Evolutionary conservation across 2,888 invertebrate genomes (phyloP).

Genomic region (Carabus problematicus): DNA sequence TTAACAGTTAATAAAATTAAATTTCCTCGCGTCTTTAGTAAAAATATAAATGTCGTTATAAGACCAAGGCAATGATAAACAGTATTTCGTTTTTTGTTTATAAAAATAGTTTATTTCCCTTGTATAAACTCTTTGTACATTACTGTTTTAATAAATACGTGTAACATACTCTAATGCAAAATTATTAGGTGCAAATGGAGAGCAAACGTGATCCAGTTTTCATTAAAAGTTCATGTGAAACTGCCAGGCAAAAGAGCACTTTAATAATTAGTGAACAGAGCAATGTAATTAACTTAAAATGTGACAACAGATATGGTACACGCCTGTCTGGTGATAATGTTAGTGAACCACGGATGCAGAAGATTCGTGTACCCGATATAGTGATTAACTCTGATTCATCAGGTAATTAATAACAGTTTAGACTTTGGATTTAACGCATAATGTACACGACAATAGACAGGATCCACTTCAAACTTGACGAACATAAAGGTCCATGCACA

Average conservation of each 20-base stretch:
- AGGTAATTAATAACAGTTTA: slow-evolving; percentile 9
- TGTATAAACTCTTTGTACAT: too few relatives aligned
- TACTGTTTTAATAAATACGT: too few relatives aligned
- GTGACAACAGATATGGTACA: slow-evolving; percentile 35
- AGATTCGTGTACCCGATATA: slow-evolving; percentile 32
- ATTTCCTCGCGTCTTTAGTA: too few relatives aligned
- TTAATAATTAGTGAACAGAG: slow-evolving; percentile 30
- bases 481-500: too few relatives aligned
- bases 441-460: too few relatives aligned
- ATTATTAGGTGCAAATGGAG: slow-evolving; percentile 28
- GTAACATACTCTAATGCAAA: not conserved
- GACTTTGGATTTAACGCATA: too few relatives aligned
- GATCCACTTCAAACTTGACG: too few relatives aligned
- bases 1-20: too few relatives aligned
- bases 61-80: too few relatives aligned
- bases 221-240: slow-evolving; percentile 20
- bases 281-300: slow-evolving; percentile 32
- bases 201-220: slow-evolving; percentile 22
- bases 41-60: too few relatives aligned
- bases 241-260: slow-evolving; percentile 22
- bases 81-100: too few relatives aligned
- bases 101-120: too few relatives aligned
- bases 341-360: slow-evolving; percentile 9
- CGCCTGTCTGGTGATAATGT: slow-evolving; percentile 1
- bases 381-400: slow-evolving; percentile 31